Conservation (phyloP, 2,888 invertebrate species). For the Lasioglossum oenotherae region DNA sequence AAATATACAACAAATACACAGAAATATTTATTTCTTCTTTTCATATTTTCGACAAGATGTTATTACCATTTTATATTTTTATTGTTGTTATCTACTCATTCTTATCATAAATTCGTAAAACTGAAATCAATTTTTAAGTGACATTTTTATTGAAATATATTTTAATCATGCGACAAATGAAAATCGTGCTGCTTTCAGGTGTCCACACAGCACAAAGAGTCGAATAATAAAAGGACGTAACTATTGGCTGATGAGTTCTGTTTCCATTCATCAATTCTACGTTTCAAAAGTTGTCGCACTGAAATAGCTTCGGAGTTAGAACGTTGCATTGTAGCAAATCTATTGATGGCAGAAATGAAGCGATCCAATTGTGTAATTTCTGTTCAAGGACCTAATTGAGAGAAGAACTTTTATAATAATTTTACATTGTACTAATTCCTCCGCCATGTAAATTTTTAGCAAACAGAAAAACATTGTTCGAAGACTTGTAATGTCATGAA, state of each 20-base stretch:
- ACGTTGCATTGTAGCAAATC: neutral
- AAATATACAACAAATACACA: too few relatives aligned
- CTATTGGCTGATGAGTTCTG: neutral
- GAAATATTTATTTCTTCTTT: neutral
- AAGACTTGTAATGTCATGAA: neutral
- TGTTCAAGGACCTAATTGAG: neutral
- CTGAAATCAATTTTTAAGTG: neutral
- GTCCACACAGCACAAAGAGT: neutral
- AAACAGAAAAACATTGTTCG: neutral
- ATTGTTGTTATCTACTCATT: neutral
- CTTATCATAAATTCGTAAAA: too few relatives aligned
- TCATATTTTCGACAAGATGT: neutral
- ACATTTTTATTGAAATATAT: neutral
- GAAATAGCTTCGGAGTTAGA: neutral
- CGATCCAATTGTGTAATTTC: neutral
- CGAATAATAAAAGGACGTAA: neutral
- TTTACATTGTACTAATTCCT: neutral
- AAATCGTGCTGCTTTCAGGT: neutral
- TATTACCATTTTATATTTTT: neutral
- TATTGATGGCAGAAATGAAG: neutral
- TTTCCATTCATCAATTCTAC: neutral
- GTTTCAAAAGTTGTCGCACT: neutral
- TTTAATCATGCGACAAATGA: neutral
- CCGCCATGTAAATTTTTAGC: neutral
- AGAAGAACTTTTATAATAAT: too few relatives aligned